Evolutionary conservation across 2,888 invertebrate species (phyloP).

Genomic region (Ormia ochracea): DNA sequence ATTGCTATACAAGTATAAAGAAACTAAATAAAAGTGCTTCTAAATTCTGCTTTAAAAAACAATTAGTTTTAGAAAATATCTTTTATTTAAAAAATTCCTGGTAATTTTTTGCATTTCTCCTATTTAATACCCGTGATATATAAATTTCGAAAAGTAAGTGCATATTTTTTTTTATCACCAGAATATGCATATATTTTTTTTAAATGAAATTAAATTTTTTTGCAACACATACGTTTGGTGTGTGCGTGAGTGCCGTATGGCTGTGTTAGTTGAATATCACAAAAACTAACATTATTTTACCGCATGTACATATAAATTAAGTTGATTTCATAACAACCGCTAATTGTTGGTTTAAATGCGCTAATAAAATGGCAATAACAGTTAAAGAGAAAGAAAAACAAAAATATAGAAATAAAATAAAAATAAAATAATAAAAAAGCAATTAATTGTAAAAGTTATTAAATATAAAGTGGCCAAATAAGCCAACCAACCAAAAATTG

Average conservation of each 20-base stretch:
- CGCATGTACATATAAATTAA: conserved; percentile 59
- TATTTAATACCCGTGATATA: background rate
- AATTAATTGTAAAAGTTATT: conserved; percentile 50
- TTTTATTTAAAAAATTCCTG: background rate
- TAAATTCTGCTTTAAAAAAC: background rate
- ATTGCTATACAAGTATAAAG: background rate
- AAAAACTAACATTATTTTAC: conserved; percentile 36
- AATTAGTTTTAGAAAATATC: conserved; percentile 14
- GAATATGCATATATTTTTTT: background rate
- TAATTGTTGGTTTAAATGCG: conserved; percentile 61
- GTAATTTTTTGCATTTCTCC: background rate
- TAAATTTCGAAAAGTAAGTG: conserved; percentile 11
- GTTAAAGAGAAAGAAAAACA: conserved; percentile 55
- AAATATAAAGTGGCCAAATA: conserved; percentile 32
- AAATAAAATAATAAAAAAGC: too few relatives aligned
- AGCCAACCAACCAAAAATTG: conserved; percentile 23
- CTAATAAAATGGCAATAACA: conserved; percentile 60
- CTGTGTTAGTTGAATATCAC: background rate
- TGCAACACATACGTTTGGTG: background rate
- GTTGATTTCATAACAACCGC: conserved; percentile 61
- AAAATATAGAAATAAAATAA: conserved; percentile 44
- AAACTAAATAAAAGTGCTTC: background rate
- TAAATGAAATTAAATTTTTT: background rate
- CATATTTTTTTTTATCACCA: conserved; percentile 47
- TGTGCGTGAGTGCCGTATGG: too few relatives aligned